phyloP scores from a whole-genome alignment of 2,888 invertebrate genomes.

The Andrena flavipes region DNA sequence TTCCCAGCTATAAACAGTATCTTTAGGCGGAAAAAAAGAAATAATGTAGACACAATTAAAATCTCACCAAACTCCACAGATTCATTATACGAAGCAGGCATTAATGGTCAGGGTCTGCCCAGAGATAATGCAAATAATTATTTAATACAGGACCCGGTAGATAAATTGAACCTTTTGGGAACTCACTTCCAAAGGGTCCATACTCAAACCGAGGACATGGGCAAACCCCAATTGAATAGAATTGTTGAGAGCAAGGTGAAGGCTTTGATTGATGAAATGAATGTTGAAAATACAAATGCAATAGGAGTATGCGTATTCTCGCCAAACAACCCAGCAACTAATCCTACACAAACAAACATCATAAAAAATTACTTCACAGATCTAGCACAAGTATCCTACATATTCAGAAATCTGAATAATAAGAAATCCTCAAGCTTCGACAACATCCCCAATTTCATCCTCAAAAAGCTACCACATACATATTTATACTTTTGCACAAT shows the following conservation, averaged over 20 bases:
- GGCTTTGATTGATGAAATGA: neutral
- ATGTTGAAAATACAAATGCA: no score
- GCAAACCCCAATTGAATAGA: neutral
- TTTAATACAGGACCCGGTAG: neutral
- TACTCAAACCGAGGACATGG: slow-evolving; percentile 1
- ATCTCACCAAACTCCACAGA: neutral
- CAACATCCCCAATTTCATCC: neutral
- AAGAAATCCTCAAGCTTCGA: slow-evolving; percentile 30
- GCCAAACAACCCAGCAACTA: no score
- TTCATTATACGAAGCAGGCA: neutral
- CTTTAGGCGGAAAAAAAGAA: neutral
- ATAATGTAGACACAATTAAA: neutral
- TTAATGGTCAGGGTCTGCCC: neutral
- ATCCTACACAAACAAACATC: neutral
- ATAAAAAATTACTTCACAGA: neutral
- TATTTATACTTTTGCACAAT: slow-evolving; percentile 1
- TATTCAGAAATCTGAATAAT: neutral
- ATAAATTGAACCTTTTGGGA: slow-evolving; percentile 14
- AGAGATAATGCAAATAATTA: no score
- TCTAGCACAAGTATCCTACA: neutral
- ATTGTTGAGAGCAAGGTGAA: neutral
- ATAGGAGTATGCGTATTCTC: no score
- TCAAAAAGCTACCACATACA: neutral
- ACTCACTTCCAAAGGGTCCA: neutral
- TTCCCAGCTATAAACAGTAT: slow-evolving; percentile 4